These are phyloP conservation scores for Nemapogon koenigi DNA, from an alignment of 2,888 invertebrate genomes.

Conservation along the genomic window DNA sequence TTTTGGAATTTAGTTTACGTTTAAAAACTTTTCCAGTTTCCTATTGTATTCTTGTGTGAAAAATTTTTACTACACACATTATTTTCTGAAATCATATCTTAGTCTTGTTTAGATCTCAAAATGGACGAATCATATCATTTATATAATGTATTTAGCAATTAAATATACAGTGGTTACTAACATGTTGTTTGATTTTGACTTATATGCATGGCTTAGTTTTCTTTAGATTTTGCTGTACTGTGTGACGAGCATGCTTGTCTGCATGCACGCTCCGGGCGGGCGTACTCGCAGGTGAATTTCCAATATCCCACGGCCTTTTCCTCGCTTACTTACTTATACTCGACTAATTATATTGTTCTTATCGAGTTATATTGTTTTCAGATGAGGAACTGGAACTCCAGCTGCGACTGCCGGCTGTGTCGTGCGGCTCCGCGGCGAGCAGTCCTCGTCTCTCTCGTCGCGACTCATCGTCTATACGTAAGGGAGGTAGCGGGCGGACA, in stretches of 20 bases:
- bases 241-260: too few species aligned
- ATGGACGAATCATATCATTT: slow-evolving; percentile 6
- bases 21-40: too few species aligned
- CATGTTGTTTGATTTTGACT: slow-evolving; percentile 7
- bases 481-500: slow-evolving; percentile 27
- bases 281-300: slow-evolving; percentile 4
- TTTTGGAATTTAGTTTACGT: too few species aligned
- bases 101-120: too few species aligned
- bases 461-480: slow-evolving; percentile 41
- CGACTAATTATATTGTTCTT: too few species aligned
- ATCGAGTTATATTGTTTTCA: slow-evolving; percentile 19
- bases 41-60: too few species aligned
- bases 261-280: neutral
- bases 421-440: slow-evolving; percentile 20
- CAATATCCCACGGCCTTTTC: neutral
- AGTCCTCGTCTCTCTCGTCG: slow-evolving; percentile 31
- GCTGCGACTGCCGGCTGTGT: slow-evolving; percentile 24
- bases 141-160: too few species aligned
- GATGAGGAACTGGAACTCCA: slow-evolving; percentile 46
- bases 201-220: slow-evolving; percentile 3
- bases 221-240: slow-evolving; percentile 1
- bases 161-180: slow-evolving; percentile 3
- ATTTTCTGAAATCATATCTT: too few species aligned
- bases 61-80: too few species aligned
- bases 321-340: neutral